A percentile compares a stretch with the other conserved stretches of the same genome.
Conservation (phyloP, 2,797 vertebrate species). For the Stomatorhinus walkeri region DNA sequence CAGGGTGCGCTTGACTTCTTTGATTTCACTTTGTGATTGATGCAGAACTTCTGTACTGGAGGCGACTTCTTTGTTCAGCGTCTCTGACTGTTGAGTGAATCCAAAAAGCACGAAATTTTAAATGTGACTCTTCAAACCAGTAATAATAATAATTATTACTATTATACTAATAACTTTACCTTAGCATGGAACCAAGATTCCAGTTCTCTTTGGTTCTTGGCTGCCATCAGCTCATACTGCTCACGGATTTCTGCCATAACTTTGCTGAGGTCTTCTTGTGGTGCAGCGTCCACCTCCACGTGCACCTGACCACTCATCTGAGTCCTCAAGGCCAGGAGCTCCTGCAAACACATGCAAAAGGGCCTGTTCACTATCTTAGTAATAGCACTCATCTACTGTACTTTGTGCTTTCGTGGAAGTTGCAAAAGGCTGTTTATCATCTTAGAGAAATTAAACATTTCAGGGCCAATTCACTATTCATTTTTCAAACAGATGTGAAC, state of each 20-base stretch:
- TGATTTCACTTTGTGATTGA: background rate
- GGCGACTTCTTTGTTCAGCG: background rate
- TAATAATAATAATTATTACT: background rate
- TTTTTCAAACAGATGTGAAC: background rate
- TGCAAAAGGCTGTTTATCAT: background rate
- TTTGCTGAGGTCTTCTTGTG: background rate
- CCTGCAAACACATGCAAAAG: conserved; percentile 31
- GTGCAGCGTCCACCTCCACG: background rate
- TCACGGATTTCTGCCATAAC: background rate
- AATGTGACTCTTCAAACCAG: background rate
- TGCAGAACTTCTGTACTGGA: background rate
- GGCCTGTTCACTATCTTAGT: background rate
- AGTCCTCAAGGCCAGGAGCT: conserved; percentile 28
- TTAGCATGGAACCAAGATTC: background rate
- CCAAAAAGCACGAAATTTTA: background rate
- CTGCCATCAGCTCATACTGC: background rate
- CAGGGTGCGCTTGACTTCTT: background rate
- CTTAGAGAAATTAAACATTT: background rate
- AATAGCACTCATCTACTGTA: background rate
- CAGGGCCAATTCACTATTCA: background rate
- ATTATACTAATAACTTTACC: background rate
- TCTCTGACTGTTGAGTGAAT: background rate
- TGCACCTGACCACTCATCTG: conserved; percentile 1
- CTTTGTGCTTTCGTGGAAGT: background rate
- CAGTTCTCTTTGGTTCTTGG: background rate